Conservation (phyloP, 2,888 invertebrate genomes). For the Busseola fusca region DNA sequence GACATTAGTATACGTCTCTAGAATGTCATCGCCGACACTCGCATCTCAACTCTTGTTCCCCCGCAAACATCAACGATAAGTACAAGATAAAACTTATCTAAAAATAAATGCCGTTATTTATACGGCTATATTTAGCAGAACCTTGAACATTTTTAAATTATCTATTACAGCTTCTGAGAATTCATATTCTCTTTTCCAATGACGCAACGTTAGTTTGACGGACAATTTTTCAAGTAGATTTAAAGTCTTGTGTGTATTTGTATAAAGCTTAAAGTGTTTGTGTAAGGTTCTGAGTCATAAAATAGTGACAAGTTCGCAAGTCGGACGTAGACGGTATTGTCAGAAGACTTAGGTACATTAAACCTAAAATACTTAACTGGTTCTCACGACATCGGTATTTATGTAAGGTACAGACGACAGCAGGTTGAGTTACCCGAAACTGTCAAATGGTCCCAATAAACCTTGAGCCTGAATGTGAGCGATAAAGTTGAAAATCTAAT, state of each 20-base stretch:
- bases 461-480: too few species aligned
- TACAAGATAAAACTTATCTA: slow-evolving; percentile 47
- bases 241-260: slow-evolving; percentile 29
- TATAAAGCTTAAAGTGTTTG: slow-evolving; percentile 18
- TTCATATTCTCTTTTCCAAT: slow-evolving; percentile 43
- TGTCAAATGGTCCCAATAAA: too few species aligned
- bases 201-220: slow-evolving; percentile 37
- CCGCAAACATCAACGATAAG: slow-evolving; percentile 25
- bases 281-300: not conserved
- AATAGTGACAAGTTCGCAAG: slow-evolving; percentile 20
- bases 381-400: slow-evolving; percentile 9
- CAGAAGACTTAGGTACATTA: slow-evolving; percentile 7
- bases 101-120: slow-evolving; percentile 36
- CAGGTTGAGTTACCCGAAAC: too few species aligned
- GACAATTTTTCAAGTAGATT: slow-evolving; percentile 14
- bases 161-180: slow-evolving; percentile 39
- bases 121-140: slow-evolving; percentile 38
- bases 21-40: slow-evolving; percentile 28
- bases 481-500: too few species aligned
- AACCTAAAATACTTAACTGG: not conserved
- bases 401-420: not conserved
- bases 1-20: slow-evolving; percentile 15
- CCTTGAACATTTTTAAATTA: slow-evolving; percentile 40
- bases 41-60: slow-evolving; percentile 33
- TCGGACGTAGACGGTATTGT: slow-evolving; percentile 32